Conservation (phyloP, 2,113 vertebrate genomes). For the Sardina pilchardus region DNA sequence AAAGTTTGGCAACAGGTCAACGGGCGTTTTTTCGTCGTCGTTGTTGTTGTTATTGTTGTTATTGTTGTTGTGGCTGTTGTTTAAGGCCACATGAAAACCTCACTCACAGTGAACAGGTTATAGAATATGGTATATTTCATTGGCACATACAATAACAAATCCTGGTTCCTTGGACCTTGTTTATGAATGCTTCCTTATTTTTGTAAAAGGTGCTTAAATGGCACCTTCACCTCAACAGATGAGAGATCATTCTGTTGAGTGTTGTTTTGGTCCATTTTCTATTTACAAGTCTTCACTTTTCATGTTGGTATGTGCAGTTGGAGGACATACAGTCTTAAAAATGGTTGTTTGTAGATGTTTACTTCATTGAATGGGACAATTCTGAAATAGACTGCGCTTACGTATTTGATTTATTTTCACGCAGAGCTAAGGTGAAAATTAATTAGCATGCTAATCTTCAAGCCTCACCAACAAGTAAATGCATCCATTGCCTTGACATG, state of each 20-base stretch:
- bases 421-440: not conserved
- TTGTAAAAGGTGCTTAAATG: not conserved
- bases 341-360: not conserved
- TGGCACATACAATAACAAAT: not conserved
- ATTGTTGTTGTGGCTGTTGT: too few relatives aligned
- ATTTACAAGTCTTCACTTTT: not conserved
- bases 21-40: slow-evolving; percentile 41
- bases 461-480: slow-evolving; percentile 52
- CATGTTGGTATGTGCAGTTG: not conserved
- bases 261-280: slow-evolving; percentile 5
- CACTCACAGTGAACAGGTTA: slow-evolving; percentile 33
- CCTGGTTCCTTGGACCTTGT: not conserved
- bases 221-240: not conserved
- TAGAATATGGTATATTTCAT: not conserved
- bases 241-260: not conserved
- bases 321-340: not conserved
- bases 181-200: not conserved
- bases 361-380: not conserved
- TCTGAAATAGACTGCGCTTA: not conserved
- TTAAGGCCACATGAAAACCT: slow-evolving; percentile 49
- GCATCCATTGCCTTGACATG: slow-evolving; percentile 52
- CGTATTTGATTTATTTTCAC: not conserved
- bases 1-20: slow-evolving; percentile 65
- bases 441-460: slow-evolving; percentile 57
- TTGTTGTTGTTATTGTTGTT: slow-evolving; percentile 39